Conservation (phyloP, 2,888 invertebrate genomes). For the Clunio marinus region DNA sequence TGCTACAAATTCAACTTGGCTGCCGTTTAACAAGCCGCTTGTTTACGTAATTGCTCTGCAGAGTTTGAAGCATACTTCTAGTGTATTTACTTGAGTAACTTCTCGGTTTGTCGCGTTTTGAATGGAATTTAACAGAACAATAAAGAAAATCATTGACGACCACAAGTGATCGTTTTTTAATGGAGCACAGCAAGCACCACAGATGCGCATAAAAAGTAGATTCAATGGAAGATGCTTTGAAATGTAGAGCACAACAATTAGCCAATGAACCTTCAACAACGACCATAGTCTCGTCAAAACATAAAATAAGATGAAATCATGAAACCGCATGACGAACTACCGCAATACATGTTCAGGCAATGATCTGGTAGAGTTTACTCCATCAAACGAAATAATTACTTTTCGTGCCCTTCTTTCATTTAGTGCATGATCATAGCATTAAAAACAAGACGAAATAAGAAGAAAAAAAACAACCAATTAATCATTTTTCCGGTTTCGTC, state of each 20-base stretch:
- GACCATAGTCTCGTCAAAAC: too few species aligned
- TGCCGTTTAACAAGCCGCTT: background rate
- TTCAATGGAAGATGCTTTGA: background rate
- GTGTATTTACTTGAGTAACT: background rate
- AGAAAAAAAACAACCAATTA: conserved; percentile 3
- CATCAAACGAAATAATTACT: conserved; percentile 8
- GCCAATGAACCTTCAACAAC: background rate
- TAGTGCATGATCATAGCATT: conserved; percentile 10
- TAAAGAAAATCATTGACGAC: background rate
- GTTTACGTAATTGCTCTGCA: background rate
- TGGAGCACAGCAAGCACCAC: background rate
- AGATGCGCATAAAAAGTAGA: background rate
- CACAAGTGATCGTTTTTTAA: background rate
- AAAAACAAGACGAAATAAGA: background rate
- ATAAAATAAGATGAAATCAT: background rate
- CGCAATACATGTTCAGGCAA: too few species aligned
- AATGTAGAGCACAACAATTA: conserved; percentile 11
- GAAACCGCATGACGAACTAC: conserved; percentile 24
- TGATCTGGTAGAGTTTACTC: background rate
- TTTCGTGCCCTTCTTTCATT: conserved; percentile 24
- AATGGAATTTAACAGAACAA: background rate
- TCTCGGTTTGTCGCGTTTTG: background rate
- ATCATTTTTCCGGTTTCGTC: conserved; percentile 30
- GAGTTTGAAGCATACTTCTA: background rate
- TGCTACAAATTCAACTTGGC: background rate